Conservation (phyloP, 1,140 invertebrate species). For the Parasteatoda tepidariorum region DNA sequence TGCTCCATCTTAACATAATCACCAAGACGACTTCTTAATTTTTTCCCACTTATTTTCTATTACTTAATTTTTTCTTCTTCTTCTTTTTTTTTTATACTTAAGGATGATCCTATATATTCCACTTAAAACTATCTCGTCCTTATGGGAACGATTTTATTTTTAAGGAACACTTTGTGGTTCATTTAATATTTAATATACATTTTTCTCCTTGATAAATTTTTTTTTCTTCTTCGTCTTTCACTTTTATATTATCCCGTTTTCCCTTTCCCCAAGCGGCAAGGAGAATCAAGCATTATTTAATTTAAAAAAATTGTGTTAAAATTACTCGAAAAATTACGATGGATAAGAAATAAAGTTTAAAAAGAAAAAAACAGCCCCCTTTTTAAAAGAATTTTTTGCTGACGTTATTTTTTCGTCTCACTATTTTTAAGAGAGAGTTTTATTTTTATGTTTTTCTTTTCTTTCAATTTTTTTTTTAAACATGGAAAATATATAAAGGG, state of each 20-base stretch:
- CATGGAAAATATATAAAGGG: constrained; percentile 43
- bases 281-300: constrained; percentile 55
- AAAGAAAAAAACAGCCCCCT: constrained; percentile 16
- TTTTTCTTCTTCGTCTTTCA: constrained; percentile 1
- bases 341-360: not conserved
- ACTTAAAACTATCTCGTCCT: constrained; percentile 44
- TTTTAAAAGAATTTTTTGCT: constrained; percentile 15
- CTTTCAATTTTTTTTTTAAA: constrained; percentile 39
- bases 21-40: constrained; percentile 54
- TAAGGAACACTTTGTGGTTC: constrained; percentile 59
- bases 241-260: constrained; percentile 4
- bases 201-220: not conserved
- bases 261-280: constrained; percentile 6
- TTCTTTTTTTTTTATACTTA: not conserved
- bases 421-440: not conserved
- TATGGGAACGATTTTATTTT: constrained; percentile 59
- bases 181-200: constrained; percentile 60
- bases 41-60: constrained; percentile 2
- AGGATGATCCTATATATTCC: constrained; percentile 24
- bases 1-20: constrained; percentile 52
- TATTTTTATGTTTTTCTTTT: not conserved
- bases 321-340: constrained; percentile 42
- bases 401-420: not conserved
- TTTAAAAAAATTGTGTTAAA: constrained; percentile 59
- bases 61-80: not conserved